Evolutionary conservation across 2,888 invertebrate genomes (phyloP).

Genomic region (Meganola albula): DNA sequence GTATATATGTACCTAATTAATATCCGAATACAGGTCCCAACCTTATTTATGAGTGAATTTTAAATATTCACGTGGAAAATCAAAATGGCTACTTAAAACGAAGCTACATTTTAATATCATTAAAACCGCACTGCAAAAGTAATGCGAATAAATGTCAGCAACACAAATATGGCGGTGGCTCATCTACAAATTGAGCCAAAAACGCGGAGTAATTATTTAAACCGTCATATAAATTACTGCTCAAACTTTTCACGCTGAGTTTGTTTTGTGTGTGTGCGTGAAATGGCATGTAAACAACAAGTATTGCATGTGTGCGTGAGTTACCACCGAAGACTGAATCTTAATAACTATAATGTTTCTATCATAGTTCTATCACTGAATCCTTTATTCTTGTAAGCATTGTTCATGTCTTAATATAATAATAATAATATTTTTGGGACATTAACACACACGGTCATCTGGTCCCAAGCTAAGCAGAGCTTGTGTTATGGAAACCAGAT

Average conservation of each 20-base stretch:
- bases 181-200: slow-evolving; percentile 77
- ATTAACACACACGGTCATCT: no score
- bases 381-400: slow-evolving; percentile 70
- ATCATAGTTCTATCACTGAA: slow-evolving; percentile 74
- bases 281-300: slow-evolving; percentile 30
- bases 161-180: slow-evolving; percentile 52
- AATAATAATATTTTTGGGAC: no score
- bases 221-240: slow-evolving; percentile 77
- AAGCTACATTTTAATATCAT: slow-evolving; percentile 30
- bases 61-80: no score
- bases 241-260: slow-evolving; percentile 70
- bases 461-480: no score
- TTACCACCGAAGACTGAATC: slow-evolving; percentile 62
- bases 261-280: slow-evolving; percentile 42
- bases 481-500: no score
- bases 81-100: no score
- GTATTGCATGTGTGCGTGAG: slow-evolving; percentile 40
- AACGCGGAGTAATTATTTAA: slow-evolving; percentile 77
- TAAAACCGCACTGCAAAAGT: slow-evolving; percentile 43
- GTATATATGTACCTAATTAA: no score
- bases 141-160: slow-evolving; percentile 57
- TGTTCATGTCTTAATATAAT: no score
- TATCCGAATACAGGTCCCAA: no score
- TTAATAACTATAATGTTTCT: no score
- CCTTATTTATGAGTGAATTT: no score